Base-by-base conservation (phyloP, 2,113 vertebrate genomes). In the Erythrolamprus reginae region DNA sequence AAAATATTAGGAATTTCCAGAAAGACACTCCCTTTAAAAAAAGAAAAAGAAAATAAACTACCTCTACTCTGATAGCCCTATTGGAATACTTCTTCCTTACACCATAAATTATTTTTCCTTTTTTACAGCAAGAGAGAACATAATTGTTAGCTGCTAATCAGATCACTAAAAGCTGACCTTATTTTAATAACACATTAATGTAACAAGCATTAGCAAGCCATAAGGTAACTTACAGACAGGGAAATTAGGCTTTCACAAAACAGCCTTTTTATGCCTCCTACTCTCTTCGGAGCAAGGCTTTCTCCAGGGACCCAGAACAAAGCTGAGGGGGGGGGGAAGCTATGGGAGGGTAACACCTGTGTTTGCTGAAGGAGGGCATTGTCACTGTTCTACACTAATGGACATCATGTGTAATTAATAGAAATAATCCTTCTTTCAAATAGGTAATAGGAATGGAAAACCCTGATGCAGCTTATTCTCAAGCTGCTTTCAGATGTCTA, bases 131-230 rank as follows among this genome's bases (percentile, higher is more conserved):
- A 21, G 0, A 3, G 58, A 6, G 92, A 88, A 93, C 33, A 38
- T 1, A 82, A 0, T 77, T 93, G 82, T 0, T 26, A 89, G 0
- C 15, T 55, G 2, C 55, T 38, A 88, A 86, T 84, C 0, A 0
- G n/a, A 51, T 82, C 88, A 9, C 21, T 82, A 33, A 82, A 93
- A 6, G 38, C 19, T 87, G 13, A 90, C 33, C 4, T 10, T 10
- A 82, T 13, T 17, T 5, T 42, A 85, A 12, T 19, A 92, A 0
- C 10, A 89, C 21, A 50, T 53, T 88, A 8, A 0, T 23, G 47
- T 88, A 13, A 92, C 90, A 53, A 48, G n/a, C 33, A 19, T 85
- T 52, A 51, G 55, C 15, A 5, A 42, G 4, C 85, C 55, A 89
- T 38, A 53, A 55, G 70, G 28, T n/a, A 50, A 24, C 55, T 61